Percentiles rank a stretch among this genome's conserved stretches.
Evolutionary conservation across 2,797 vertebrate genomes (phyloP).

Genomic region (Characodon lateralis): DNA sequence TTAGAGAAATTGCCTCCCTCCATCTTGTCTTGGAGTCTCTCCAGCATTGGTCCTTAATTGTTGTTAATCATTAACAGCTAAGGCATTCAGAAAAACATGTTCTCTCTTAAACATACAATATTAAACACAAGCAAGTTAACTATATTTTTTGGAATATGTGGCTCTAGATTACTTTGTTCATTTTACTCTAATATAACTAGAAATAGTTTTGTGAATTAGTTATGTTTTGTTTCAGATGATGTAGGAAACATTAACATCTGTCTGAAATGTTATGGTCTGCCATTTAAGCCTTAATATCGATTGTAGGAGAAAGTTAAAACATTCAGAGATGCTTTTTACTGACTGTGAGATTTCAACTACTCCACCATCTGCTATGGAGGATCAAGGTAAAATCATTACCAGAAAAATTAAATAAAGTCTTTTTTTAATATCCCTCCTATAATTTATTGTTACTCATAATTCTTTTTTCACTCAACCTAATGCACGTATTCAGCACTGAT

Average conservation of each 20-base stretch:
- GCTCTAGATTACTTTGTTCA: neutral
- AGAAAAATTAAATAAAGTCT: neutral
- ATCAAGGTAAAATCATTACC: neutral
- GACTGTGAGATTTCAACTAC: neutral
- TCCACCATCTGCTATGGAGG: neutral
- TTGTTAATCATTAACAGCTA: too few relatives aligned
- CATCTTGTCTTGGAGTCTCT: too few relatives aligned
- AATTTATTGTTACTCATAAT: neutral
- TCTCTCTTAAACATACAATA: constrained; percentile 18
- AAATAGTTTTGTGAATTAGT: neutral
- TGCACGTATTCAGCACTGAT: neutral
- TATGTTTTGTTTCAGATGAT: neutral
- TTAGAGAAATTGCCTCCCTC: too few relatives aligned
- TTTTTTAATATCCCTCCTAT: neutral
- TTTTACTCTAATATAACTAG: neutral
- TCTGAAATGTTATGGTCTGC: neutral
- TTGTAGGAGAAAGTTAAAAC: neutral
- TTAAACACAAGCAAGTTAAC: constrained; percentile 52
- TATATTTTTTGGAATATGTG: constrained; percentile 27
- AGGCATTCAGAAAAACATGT: neutral
- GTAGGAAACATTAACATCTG: neutral
- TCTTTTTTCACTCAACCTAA: neutral
- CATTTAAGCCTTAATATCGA: neutral
- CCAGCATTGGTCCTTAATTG: too few relatives aligned
- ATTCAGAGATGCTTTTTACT: neutral